Evolutionary conservation across 2,113 vertebrate genomes (phyloP), one percentile per base, ranked within the genome.

Genomic region (Marmota flaviventris): DNA sequence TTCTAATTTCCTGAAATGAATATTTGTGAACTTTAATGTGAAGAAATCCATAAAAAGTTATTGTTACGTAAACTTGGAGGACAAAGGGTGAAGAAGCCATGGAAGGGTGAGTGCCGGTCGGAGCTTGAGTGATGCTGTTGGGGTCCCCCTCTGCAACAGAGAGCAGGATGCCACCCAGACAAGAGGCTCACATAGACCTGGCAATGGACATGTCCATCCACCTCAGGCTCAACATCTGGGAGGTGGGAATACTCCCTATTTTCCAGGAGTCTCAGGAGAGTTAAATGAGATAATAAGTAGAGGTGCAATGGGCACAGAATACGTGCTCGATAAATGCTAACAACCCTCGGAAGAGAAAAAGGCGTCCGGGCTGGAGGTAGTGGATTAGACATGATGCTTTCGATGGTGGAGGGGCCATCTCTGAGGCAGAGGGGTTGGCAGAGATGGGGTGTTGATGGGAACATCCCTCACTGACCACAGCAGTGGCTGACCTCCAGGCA

Each of bases 401-500:
- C 22, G 9, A 6, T 76, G 48, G 56, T 63, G 63, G 63, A 58
- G 56, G 25, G 77, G 61, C 48, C 9, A 10, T 53, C 85, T 85
- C 25, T 45, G 81, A 87, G 75, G 77, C n/a, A 45, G 8, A 27
- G 32, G 27, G 58, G 13, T 8, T 27, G 5, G 14, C 13, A 29
- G 37, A n/a, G 29, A 0, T 1, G 22, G 12, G n/a, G 13, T 0
- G 1, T 10, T 29, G 10, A 17, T 0, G 8, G 12, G 13, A 12
- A 4, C 5, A 16, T 18, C 63, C 81, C 48, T 29, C 37, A 42
- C 3, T 20, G 9, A 29, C 48, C 12, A 20, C 37, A 53, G 8
- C 0, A 42, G 63, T 4, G 48, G 20, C 18, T 48, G 76, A 56
- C 92, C 72, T 96, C 39, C 37, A 11, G 11, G 42, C 0, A 0